Evolutionary conservation across 2,113 vertebrate species (phyloP).

Genomic region (Jacana jacana): DNA sequence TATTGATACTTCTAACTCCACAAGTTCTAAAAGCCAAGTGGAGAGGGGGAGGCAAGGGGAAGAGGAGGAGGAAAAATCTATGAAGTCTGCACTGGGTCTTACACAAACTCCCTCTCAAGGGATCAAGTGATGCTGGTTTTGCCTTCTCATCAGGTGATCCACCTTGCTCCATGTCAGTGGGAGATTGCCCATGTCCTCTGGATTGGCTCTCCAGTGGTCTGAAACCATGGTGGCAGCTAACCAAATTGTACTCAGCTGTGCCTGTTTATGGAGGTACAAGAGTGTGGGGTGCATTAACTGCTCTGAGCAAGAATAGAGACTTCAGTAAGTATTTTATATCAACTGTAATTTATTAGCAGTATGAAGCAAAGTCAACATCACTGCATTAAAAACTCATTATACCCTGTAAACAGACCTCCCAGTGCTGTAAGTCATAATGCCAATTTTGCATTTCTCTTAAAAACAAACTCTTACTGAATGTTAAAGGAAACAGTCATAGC

Average conservation of each 20-base stretch:
- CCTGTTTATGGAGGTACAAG: not conserved
- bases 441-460: constrained; percentile 28
- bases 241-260: not conserved
- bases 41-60: not conserved
- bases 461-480: constrained; percentile 28
- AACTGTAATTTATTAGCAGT: constrained; percentile 84
- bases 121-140: not conserved
- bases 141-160: not conserved
- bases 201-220: not conserved
- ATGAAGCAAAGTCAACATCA: constrained; percentile 78
- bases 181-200: not conserved
- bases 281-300: not conserved
- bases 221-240: not conserved
- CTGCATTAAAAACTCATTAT: constrained; percentile 73
- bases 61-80: constrained; percentile 2
- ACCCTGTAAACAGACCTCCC: constrained; percentile 58
- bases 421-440: constrained; percentile 49
- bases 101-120: not conserved
- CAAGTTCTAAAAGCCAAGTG: not conserved
- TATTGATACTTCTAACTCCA: not conserved
- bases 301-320: constrained; percentile 1
- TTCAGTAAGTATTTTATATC: constrained; percentile 62
- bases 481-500: constrained; percentile 33
- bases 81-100: not conserved
- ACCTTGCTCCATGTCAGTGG: not conserved